Evolutionary conservation across 2,113 vertebrate genomes (phyloP), one percentile per base, ranked within the genome.

Genomic region (Gymnobelideus leadbeateri): DNA sequence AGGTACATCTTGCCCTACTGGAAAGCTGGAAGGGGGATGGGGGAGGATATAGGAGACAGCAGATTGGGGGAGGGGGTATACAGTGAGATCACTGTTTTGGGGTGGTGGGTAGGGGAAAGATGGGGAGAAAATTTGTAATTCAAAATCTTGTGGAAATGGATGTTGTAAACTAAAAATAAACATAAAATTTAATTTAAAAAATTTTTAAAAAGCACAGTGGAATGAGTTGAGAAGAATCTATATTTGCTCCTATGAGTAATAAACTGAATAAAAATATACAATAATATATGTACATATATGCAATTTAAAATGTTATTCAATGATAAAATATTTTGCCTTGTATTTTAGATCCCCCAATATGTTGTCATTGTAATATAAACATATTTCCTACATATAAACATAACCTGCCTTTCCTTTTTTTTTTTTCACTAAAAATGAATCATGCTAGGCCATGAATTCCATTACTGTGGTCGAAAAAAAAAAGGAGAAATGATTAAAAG

Each of bases 261-360:
- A 89, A 92, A 89, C 14, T 55, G 21, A 28, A 84, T 84, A 8
- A 61, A 46, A 91, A 68, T 91, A 91, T n/a, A 21, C 53, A 55
- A 84, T 37, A 37, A 1, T 31, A 37, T 90, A 37, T 90, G 57
- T 26, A 92, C 31, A 61, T 57, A 89, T 57, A 89, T 89, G 28
- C n/a, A 95, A 95, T 47, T n/a, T 57, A 89, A 92, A 90, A 95
- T 54, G 52, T 61, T 53, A 47, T 51, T 89, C 51, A 31, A 61
- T 14, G 28, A 61, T 31, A 61, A 61, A 61, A 31, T 25, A 89
- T 51, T 90, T 92, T 49, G 28, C 3, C 51, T 94, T 51, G 31
- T 53, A 19, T 89, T 94, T 96, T 52, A 4, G 23, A 93, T 92
- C 51, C 26, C 0, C 55, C 25, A 57, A 47, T 90, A 9, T 54